phyloP scores from a whole-genome alignment of 2,113 vertebrate species.

The Polyodon spathula region DNA sequence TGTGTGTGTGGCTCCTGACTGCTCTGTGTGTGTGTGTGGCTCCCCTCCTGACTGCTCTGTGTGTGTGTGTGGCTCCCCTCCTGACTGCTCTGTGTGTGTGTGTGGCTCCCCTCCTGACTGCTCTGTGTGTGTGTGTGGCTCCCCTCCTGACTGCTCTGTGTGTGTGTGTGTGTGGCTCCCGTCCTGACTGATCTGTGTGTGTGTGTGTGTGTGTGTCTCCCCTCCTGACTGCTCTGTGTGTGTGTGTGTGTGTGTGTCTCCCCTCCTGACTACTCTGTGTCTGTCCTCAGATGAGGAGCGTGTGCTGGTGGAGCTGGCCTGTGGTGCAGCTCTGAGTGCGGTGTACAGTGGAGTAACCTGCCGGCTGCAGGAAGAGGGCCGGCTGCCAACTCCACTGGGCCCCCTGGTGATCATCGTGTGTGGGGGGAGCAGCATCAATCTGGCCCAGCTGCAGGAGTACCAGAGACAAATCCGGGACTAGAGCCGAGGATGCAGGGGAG shows the following conservation, averaged over 20 bases:
- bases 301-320: slow-evolving; percentile 64
- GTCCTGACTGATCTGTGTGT: too few species aligned
- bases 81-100: too few species aligned
- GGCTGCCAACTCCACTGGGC: slow-evolving; percentile 33
- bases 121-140: too few species aligned
- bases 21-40: too few species aligned
- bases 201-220: not conserved
- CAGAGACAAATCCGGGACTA: slow-evolving; percentile 21
- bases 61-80: too few species aligned
- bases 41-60: too few species aligned
- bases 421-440: slow-evolving; percentile 56
- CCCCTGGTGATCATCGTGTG: slow-evolving; percentile 61
- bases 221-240: not conserved
- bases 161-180: too few species aligned
- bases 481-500: not conserved
- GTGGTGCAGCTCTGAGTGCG: slow-evolving; percentile 56
- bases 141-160: too few species aligned
- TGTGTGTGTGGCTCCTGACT: too few species aligned
- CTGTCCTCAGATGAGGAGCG: slow-evolving; percentile 58
- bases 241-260: not conserved
- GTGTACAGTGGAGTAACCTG: slow-evolving; percentile 51
- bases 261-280: not conserved
- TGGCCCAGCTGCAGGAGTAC: slow-evolving; percentile 41
- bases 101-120: too few species aligned
- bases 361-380: slow-evolving; percentile 49